A percentile compares a stretch with the other conserved stretches of the same genome.
Conservation (phyloP, 1,140 invertebrate genomes). For the Meteorus sp. region DNA sequence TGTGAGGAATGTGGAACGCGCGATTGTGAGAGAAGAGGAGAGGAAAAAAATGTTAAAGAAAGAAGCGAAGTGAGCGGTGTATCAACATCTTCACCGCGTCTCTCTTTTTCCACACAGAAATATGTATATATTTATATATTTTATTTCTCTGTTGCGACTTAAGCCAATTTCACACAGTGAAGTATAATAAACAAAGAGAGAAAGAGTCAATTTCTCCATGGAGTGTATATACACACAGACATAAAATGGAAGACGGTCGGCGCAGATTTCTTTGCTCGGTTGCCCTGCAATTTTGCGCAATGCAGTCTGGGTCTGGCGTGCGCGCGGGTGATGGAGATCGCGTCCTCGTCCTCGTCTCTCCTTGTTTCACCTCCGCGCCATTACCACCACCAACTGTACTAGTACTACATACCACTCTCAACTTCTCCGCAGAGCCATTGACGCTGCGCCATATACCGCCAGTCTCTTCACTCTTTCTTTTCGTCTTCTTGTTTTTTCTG, state of each 20-base stretch:
- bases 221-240: constrained; percentile 6
- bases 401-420: no score
- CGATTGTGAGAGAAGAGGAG: constrained; percentile 27
- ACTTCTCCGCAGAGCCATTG: no score
- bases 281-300: constrained; percentile 45
- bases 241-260: constrained; percentile 20
- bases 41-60: constrained; percentile 26
- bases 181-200: neutral
- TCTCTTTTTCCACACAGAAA: neutral
- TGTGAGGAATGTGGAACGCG: constrained; percentile 33
- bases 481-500: no score
- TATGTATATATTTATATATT: neutral
- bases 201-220: constrained; percentile 33
- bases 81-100: no score
- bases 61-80: constrained; percentile 25
- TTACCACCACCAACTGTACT: no score
- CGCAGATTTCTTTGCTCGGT: constrained; percentile 31
- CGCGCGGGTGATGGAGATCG: constrained; percentile 2
- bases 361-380: no score
- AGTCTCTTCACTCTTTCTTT: no score
- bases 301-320: constrained; percentile 34
- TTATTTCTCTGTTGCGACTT: constrained; percentile 5
- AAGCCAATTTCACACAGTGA: constrained; percentile 7
- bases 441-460: no score
- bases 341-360: constrained; percentile 16